Conservation (phyloP, 2,113 vertebrate species). For the Xiphias gladius region DNA sequence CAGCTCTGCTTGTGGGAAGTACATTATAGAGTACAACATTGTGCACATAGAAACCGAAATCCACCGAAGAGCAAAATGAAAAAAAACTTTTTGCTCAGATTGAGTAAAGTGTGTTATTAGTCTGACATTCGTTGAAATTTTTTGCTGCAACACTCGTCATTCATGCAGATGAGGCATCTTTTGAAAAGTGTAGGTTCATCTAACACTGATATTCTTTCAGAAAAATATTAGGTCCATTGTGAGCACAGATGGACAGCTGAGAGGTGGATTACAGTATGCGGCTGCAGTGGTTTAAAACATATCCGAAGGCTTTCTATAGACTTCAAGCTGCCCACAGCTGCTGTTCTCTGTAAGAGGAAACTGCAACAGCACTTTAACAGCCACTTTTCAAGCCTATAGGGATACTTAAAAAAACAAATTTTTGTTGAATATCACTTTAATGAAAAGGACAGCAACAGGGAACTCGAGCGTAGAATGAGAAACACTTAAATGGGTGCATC, state of each 20-base stretch:
- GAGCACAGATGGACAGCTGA: background rate
- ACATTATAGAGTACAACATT: too few species aligned
- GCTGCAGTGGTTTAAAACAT: background rate
- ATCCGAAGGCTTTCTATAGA: background rate
- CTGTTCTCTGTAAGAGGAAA: background rate
- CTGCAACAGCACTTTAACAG: background rate
- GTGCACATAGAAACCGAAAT: background rate
- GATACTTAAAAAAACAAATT: background rate
- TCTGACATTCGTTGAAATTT: constrained; percentile 15
- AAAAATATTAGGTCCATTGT: background rate
- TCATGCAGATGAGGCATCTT: constrained; percentile 32
- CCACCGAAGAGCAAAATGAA: constrained; percentile 21
- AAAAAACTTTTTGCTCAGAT: background rate
- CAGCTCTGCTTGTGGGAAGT: background rate
- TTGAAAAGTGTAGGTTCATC: background rate
- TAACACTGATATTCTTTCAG: background rate
- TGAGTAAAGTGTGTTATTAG: constrained; percentile 29
- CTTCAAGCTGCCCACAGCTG: background rate
- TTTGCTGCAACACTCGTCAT: background rate
- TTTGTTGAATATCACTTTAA: background rate
- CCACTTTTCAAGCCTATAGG: background rate
- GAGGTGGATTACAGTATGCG: constrained; percentile 9
- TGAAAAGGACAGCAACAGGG: background rate
- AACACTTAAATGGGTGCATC: background rate
- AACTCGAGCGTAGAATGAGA: background rate